Evolutionary conservation across 2,113 vertebrate genomes (phyloP).

Genomic region (Semicossyphus pulcher): DNA sequence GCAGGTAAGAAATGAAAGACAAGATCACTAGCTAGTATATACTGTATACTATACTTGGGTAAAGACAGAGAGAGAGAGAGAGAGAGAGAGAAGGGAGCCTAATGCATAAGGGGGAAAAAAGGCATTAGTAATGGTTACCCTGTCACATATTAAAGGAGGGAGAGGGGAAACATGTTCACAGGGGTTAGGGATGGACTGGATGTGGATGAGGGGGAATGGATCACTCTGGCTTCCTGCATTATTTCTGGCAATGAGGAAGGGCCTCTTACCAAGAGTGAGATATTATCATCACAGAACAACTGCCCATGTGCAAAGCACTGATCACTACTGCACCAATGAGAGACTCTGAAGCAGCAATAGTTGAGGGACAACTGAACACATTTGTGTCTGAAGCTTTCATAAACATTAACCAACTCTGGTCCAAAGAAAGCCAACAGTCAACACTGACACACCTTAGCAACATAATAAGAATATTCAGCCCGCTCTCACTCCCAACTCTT

Average conservation of each 20-base stretch:
- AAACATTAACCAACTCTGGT: not conserved
- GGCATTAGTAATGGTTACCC: conserved; percentile 39
- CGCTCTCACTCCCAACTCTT: too few species aligned
- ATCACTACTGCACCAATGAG: not conserved
- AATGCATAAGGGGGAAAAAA: conserved; percentile 33
- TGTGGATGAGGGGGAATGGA: conserved; percentile 42
- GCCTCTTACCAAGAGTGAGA: conserved; percentile 4
- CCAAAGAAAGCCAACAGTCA: too few species aligned
- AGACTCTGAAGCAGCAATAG: too few species aligned
- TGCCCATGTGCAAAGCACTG: conserved; percentile 2
- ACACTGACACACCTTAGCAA: too few species aligned
- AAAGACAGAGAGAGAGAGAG: conserved; percentile 21
- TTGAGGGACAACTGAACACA: too few species aligned
- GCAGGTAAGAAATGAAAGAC: conserved; percentile 80
- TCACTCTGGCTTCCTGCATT: conserved; percentile 35
- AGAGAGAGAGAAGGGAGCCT: conserved; percentile 2
- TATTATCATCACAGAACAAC: not conserved
- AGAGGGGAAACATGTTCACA: conserved; percentile 10
- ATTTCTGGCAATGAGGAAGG: conserved; percentile 41
- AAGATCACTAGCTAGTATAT: conserved; percentile 70
- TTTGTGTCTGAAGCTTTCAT: conserved; percentile 2
- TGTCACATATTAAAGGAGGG: conserved; percentile 20
- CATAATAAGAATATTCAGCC: too few species aligned
- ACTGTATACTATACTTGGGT: too few species aligned
- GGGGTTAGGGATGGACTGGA: conserved; percentile 19